phyloP scores from a whole-genome alignment of 2,888 invertebrate species.

The Arrhopalites spinosus region DNA sequence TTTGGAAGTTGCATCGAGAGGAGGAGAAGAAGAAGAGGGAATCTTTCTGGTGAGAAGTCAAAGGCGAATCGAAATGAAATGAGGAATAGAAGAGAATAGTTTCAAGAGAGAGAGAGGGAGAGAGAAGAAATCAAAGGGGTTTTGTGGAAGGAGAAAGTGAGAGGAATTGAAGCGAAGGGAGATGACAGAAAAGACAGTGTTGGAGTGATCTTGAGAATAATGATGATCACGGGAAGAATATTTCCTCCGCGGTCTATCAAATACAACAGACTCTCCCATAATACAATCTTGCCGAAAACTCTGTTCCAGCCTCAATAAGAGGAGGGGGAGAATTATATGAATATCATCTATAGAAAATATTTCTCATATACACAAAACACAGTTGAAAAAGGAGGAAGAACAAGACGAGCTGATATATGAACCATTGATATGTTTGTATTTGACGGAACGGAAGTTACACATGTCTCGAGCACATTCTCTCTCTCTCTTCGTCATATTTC shows the following conservation, averaged over 20 bases:
- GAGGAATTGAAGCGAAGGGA: constrained; percentile 23
- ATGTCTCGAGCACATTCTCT: constrained; percentile 52
- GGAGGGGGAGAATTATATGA: not conserved
- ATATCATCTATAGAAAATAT: too few relatives aligned
- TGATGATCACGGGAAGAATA: constrained; percentile 24
- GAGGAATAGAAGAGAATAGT: not conserved
- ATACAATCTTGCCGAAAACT: not conserved
- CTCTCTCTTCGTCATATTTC: constrained; percentile 54
- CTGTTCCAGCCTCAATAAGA: not conserved
- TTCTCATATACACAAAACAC: too few relatives aligned
- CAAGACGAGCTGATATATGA: constrained; percentile 13
- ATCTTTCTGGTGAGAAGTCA: constrained; percentile 22
- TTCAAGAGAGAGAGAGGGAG: not conserved
- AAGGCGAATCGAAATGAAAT: constrained; percentile 27
- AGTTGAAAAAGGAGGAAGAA: not conserved
- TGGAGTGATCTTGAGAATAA: constrained; percentile 40
- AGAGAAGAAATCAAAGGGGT: constrained; percentile 31
- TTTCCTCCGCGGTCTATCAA: constrained; percentile 4
- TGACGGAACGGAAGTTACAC: constrained; percentile 54
- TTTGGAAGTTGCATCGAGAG: not conserved
- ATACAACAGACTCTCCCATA: not conserved
- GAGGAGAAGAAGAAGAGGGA: not conserved
- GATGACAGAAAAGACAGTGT: constrained; percentile 34
- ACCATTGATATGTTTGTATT: constrained; percentile 51
- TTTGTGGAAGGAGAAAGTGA: not conserved